These are phyloP conservation scores for Ochropleura plecta DNA, from an alignment of 2,888 invertebrate species.

Conservation along the genomic window DNA sequence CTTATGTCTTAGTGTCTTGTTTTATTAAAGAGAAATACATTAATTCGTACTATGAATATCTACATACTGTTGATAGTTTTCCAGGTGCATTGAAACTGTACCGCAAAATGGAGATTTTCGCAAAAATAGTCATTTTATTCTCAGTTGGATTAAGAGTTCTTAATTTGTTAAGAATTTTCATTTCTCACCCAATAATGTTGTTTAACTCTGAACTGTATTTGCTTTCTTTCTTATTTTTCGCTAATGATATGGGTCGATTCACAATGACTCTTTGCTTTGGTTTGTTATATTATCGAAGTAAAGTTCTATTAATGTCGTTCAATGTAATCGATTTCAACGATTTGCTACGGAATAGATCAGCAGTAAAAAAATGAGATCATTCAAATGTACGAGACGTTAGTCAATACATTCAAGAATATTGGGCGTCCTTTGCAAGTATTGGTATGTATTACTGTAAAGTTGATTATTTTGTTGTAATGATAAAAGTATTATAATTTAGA, in stretches of 20 bases:
- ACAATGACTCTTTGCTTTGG: constrained; percentile 5
- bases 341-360: background rate
- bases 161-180: accelerated
- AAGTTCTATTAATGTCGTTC: background rate
- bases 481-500: no score
- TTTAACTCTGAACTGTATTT: background rate
- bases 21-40: background rate
- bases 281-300: constrained; percentile 14
- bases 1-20: background rate
- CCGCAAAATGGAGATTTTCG: background rate
- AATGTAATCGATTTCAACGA: background rate
- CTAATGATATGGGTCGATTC: background rate
- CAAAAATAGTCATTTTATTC: background rate
- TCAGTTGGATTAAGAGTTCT: background rate
- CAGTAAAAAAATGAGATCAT: background rate
- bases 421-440: background rate
- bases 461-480: no score
- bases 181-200: background rate
- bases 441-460: constrained; percentile 1
- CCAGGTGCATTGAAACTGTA: constrained; percentile 1
- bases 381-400: constrained; percentile 14
- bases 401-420: background rate
- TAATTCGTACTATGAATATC: background rate
- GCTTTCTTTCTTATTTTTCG: background rate
- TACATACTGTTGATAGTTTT: background rate